Conservation (phyloP, 1,140 invertebrate species). For the Aethina tumida region DNA sequence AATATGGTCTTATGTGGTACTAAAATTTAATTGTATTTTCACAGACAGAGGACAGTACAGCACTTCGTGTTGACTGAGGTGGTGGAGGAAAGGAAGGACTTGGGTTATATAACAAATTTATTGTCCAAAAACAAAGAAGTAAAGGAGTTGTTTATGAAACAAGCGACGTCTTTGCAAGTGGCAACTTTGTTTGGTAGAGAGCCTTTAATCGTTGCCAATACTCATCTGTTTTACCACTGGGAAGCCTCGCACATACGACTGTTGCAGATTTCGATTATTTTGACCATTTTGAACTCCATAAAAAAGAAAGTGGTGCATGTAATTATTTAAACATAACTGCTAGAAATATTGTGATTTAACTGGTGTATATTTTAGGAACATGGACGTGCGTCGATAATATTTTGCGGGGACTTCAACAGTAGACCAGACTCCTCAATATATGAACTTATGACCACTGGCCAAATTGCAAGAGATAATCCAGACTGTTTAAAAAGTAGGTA, state of each 20-base stretch:
- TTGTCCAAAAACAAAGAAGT: slow-evolving; percentile 49
- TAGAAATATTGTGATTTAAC: background rate
- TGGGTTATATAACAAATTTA: slow-evolving; percentile 47
- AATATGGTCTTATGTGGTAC: slow-evolving; percentile 9
- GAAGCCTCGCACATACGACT: slow-evolving; percentile 79
- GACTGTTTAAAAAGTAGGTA: slow-evolving; percentile 22
- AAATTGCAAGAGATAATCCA: slow-evolving; percentile 33
- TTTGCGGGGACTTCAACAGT: slow-evolving; percentile 84
- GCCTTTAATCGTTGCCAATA: slow-evolving; percentile 69
- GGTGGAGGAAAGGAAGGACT: slow-evolving; percentile 36
- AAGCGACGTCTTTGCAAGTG: slow-evolving; percentile 53
- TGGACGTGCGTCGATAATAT: slow-evolving; percentile 39
- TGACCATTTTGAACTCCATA: slow-evolving; percentile 44
- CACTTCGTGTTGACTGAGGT: slow-evolving; percentile 10
- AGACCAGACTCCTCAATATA: slow-evolving; percentile 70
- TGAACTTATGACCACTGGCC: slow-evolving; percentile 57
- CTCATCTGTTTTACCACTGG: slow-evolving; percentile 87
- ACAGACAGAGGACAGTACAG: too few relatives aligned
- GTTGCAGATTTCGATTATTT: slow-evolving; percentile 57
- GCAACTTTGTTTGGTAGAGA: slow-evolving; percentile 50
- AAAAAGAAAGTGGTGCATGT: slow-evolving; percentile 35
- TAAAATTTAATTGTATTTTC: slow-evolving; percentile 9
- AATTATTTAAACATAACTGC: slow-evolving; percentile 1
- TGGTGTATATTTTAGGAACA: background rate
- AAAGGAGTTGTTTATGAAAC: slow-evolving; percentile 48